Conservation (phyloP, 2,113 vertebrate genomes). For the Nothoprocta perdicaria region DNA sequence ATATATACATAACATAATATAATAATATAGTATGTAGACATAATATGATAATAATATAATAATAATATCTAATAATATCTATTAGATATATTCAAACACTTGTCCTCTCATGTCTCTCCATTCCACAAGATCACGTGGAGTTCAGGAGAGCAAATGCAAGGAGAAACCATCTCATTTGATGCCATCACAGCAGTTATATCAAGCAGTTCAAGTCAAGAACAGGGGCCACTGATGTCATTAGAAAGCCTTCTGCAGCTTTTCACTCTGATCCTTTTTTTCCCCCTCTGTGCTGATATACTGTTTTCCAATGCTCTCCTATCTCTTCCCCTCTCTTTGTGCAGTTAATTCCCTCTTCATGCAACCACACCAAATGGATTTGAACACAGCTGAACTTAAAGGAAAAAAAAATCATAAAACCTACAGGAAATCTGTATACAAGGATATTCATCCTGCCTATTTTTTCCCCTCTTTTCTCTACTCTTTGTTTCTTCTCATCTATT, state of each 20-base stretch:
- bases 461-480: neutral
- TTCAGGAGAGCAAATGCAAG: neutral
- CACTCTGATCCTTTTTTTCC: neutral
- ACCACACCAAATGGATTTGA: neutral
- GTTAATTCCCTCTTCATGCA: neutral
- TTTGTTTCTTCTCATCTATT: neutral
- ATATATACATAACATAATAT: too few species aligned
- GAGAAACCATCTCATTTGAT: neutral
- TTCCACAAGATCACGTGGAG: neutral
- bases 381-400: neutral
- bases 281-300: neutral
- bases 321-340: neutral
- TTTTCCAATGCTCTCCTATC: neutral
- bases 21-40: too few species aligned
- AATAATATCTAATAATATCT: too few species aligned
- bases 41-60: too few species aligned
- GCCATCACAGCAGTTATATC: conserved; percentile 11
- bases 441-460: neutral
- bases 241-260: neutral
- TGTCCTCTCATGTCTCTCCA: neutral
- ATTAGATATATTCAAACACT: neutral
- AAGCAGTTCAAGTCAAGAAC: neutral
- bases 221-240: conserved; percentile 19
- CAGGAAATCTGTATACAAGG: neutral
- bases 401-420: neutral